Base-by-base conservation (phyloP, 1,140 invertebrate genomes). In the Nylanderia fulva region DNA sequence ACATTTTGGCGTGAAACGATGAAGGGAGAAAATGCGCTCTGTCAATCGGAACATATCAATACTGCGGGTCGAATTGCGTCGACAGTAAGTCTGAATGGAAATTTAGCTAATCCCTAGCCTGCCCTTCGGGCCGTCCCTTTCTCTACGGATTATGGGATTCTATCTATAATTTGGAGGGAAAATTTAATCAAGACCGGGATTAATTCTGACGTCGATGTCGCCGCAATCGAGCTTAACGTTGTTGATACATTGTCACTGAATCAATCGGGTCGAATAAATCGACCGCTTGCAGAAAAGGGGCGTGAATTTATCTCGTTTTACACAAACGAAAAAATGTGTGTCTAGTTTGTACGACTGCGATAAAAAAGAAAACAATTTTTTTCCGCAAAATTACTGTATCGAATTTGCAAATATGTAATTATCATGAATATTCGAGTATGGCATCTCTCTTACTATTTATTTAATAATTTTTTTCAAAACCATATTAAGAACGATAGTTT, bases 41-140 rank as follows among this genome's bases (percentile, higher is more conserved):
- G 13, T 80, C 52, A 69, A 24, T 33, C 66, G 69, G 39, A 71
- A 82, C 66, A 80, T 80, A 69, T 80, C 48, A 56, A 69, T 69
- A 82, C 13, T 13, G 52, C n/a, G 45, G 52, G 13, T 1, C 52
- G 13, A 82, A 42, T 80, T 52, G 36, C 36, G 36, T 60, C n/a
- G 77, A 71, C 36, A 42, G 68, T 4, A 8, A 63, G 13, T 18
- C 33, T 33, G 4, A 36, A 66, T 39, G 29, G 1, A 48, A 52
- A 29, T 71, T 21, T 15, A 2, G 24, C 27, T 24, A 58, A 80
- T 42, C 8, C n/a, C 15, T n/a, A 36, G 9, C 9, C 4, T 18
- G 15, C 45, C 15, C 15, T 48, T 48, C 5, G 45, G 45, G 4
- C 45, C 18, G 15, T 48, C 13, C 45, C 11, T 54, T 18, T 29